phyloP scores from a whole-genome alignment of 2,797 vertebrate genomes.

The Dromococcyx pavoninus region DNA sequence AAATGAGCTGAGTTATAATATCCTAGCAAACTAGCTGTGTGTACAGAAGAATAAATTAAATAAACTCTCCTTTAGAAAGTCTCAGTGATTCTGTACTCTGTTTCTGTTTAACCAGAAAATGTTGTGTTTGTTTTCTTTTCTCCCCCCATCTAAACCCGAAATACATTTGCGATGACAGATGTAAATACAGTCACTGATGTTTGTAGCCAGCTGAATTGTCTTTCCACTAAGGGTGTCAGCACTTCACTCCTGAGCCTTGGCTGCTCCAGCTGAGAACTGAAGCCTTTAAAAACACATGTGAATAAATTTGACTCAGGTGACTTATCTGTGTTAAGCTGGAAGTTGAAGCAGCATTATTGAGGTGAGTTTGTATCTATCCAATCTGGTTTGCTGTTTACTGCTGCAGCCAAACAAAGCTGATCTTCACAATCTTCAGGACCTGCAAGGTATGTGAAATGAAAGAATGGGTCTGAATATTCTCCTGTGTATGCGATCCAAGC shows the following conservation, averaged over 20 bases:
- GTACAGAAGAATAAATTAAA: slow-evolving; percentile 69
- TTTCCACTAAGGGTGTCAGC: slow-evolving; percentile 13
- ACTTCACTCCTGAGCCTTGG: background rate
- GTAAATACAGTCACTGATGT: background rate
- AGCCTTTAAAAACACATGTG: background rate
- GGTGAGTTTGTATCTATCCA: background rate
- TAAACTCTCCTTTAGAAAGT: slow-evolving; percentile 53
- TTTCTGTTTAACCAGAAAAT: slow-evolving; percentile 68
- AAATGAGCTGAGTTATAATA: slow-evolving; percentile 72
- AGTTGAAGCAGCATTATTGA: background rate
- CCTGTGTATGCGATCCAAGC: background rate
- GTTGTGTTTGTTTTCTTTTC: slow-evolving; percentile 44
- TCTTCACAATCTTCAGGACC: background rate
- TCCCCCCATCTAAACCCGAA: background rate
- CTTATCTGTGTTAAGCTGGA: background rate
- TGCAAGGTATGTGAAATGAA: background rate
- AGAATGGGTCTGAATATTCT: background rate
- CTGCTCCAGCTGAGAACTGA: background rate
- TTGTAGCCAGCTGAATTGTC: slow-evolving; percentile 32
- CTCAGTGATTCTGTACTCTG: background rate
- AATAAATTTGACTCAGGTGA: background rate
- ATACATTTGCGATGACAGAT: slow-evolving; percentile 53
- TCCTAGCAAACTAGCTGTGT: slow-evolving; percentile 62
- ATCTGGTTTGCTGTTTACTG: background rate
- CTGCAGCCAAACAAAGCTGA: background rate